phyloP scores from a whole-genome alignment of 2,797 vertebrate genomes.

The Acipenser ruthenus region DNA sequence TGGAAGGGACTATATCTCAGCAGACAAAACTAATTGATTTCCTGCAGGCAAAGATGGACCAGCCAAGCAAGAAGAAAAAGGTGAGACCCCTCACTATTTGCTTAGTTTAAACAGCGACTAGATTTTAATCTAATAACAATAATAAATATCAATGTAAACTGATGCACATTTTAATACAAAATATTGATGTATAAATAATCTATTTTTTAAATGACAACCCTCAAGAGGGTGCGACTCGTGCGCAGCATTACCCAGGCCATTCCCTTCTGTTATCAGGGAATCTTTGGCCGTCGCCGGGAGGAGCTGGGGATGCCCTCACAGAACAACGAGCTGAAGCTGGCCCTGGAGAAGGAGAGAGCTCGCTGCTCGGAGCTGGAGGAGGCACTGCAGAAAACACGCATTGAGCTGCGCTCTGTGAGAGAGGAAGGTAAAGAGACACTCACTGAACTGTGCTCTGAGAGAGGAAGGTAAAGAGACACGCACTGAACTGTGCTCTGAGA shows the following conservation, averaged over 20 bases:
- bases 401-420: conserved; percentile 86
- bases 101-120: too few relatives aligned
- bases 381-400: conserved; percentile 94
- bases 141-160: too few relatives aligned
- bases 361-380: conserved; percentile 91
- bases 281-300: conserved; percentile 92
- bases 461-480: too few relatives aligned
- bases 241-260: neutral
- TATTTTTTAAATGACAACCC: too few relatives aligned
- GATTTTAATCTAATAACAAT: too few relatives aligned
- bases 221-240: too few relatives aligned
- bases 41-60: conserved; percentile 98
- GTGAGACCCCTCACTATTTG: conserved; percentile 44
- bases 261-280: conserved; percentile 70
- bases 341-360: conserved; percentile 90
- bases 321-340: conserved; percentile 96
- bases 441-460: too few relatives aligned
- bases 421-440: conserved; percentile 74
- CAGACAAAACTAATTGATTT: conserved; percentile 98
- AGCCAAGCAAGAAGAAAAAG: conserved; percentile 98
- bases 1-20: conserved; percentile 97
- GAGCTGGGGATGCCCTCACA: conserved; percentile 90
- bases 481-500: too few relatives aligned
- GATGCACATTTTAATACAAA: too few relatives aligned
- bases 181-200: too few relatives aligned